phyloP scores from a whole-genome alignment of 2,797 vertebrate genomes.

The Amniataba percoides region DNA sequence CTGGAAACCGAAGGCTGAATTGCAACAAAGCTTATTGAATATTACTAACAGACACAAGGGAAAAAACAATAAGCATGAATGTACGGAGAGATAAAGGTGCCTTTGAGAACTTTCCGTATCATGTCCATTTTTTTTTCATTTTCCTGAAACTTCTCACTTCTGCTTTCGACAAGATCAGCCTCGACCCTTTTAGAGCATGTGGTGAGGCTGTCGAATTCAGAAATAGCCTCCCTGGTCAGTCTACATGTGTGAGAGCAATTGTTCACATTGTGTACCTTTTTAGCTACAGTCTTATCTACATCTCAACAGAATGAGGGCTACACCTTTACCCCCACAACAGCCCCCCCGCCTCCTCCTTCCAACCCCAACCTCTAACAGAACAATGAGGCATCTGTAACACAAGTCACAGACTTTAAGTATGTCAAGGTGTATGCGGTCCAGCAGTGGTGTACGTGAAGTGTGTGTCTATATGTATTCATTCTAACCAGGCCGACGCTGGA shows the following conservation, averaged over 20 bases:
- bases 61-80: slow-evolving; percentile 19
- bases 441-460: not conserved
- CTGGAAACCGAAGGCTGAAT: not conserved
- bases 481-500: not conserved
- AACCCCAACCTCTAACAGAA: slow-evolving; percentile 58
- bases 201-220: slow-evolving; percentile 83
- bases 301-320: slow-evolving; percentile 73
- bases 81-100: slow-evolving; percentile 51
- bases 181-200: slow-evolving; percentile 81
- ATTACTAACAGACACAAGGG: not conserved
- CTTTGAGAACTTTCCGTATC: slow-evolving; percentile 76
- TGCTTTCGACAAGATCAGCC: slow-evolving; percentile 86
- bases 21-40: slow-evolving; percentile 4
- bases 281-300: slow-evolving; percentile 82
- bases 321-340: slow-evolving; percentile 46
- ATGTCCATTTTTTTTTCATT: slow-evolving; percentile 80
- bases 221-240: slow-evolving; percentile 86
- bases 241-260: slow-evolving; percentile 83
- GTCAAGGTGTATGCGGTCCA: slow-evolving; percentile 38
- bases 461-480: not conserved
- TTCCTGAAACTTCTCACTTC: slow-evolving; percentile 90
- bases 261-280: slow-evolving; percentile 81
- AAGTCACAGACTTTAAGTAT: slow-evolving; percentile 32
- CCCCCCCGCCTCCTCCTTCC: slow-evolving; percentile 29
- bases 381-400: slow-evolving; percentile 56